Percentiles rank a stretch among this genome's conserved stretches.
phyloP scores from a whole-genome alignment of 1,140 invertebrate species.

The Drosophila sproati region DNA sequence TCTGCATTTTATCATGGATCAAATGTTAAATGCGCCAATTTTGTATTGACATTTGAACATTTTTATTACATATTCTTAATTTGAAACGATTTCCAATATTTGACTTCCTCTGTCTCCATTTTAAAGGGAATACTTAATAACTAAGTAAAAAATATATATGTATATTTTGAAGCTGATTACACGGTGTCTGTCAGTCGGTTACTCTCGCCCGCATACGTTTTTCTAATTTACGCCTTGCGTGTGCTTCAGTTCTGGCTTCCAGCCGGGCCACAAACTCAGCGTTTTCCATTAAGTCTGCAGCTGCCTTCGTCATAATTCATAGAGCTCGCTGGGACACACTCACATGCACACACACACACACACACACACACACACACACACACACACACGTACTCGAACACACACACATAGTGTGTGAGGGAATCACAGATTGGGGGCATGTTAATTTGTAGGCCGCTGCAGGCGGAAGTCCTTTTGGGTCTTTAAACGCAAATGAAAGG shows the following conservation, averaged over 20 bases:
- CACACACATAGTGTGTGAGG: slow-evolving; percentile 13
- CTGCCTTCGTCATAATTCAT: slow-evolving; percentile 80
- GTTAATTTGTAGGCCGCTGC: slow-evolving; percentile 79
- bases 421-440: slow-evolving; percentile 67
- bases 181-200: background rate
- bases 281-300: slow-evolving; percentile 82
- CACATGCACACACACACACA: slow-evolving; percentile 11
- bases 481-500: slow-evolving; percentile 81
- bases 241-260: slow-evolving; percentile 14
- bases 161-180: background rate
- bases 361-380: slow-evolving; percentile 16
- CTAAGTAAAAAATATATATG: too few species aligned
- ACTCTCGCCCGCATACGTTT: slow-evolving; percentile 10
- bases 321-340: slow-evolving; percentile 36
- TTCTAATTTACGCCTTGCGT: slow-evolving; percentile 80
- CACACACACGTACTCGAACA: background rate
- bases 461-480: slow-evolving; percentile 77
- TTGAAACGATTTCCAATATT: too few species aligned
- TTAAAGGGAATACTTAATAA: too few species aligned
- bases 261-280: slow-evolving; percentile 44
- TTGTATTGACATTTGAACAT: too few species aligned
- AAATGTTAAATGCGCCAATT: too few species aligned
- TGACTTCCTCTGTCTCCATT: too few species aligned
- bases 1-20: too few species aligned
- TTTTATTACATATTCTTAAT: too few species aligned